Evolutionary conservation across 2,888 invertebrate genomes (phyloP).

Genomic region (Morinoia aosen): DNA sequence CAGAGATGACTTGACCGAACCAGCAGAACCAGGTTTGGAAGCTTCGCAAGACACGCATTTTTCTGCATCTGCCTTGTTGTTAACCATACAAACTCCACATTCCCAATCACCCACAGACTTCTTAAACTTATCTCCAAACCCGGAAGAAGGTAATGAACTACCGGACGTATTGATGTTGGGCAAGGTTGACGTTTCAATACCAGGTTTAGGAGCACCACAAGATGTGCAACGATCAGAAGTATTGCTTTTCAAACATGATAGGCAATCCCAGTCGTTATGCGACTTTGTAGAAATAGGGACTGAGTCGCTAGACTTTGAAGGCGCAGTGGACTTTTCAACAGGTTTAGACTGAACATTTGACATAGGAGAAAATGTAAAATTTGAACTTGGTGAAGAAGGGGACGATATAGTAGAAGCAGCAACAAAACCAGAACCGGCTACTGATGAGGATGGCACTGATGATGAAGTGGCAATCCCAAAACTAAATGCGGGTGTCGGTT

Average conservation of each 20-base stretch:
- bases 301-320: not conserved
- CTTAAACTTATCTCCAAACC: slow-evolving; percentile 70
- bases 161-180: not conserved
- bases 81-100: slow-evolving; percentile 70
- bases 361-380: not conserved
- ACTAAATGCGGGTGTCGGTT: not conserved
- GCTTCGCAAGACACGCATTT: slow-evolving; percentile 70
- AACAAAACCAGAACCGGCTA: not conserved
- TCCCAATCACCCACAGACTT: slow-evolving; percentile 70
- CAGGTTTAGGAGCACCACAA: slow-evolving; percentile 70
- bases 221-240: slow-evolving; percentile 68
- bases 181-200: slow-evolving; percentile 56
- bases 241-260: slow-evolving; percentile 68
- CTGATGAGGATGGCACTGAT: not conserved
- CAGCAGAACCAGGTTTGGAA: slow-evolving; percentile 67
- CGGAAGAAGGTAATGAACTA: slow-evolving; percentile 29
- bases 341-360: not conserved
- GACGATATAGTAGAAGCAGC: not conserved
- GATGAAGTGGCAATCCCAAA: slow-evolving; percentile 5
- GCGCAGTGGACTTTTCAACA: not conserved
- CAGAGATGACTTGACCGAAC: slow-evolving; percentile 23
- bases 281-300: not conserved
- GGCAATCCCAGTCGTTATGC: slow-evolving; percentile 68
- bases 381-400: not conserved
- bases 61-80: slow-evolving; percentile 69